Evolutionary conservation across 1,140 invertebrate genomes (phyloP).

Genomic region (Lordiphosa collinella): DNA sequence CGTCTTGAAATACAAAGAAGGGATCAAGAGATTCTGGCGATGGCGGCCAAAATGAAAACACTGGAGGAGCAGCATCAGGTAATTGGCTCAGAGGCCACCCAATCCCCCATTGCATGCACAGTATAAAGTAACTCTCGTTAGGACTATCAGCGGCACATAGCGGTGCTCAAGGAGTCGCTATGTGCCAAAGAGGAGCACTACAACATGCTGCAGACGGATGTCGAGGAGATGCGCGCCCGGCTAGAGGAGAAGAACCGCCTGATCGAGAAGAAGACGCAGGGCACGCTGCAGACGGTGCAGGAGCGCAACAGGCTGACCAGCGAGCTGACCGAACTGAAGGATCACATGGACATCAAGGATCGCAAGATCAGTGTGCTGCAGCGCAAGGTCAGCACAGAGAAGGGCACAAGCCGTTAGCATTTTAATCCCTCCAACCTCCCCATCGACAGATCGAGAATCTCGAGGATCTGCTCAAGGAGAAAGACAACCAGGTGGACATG

Average conservation of each 20-base stretch:
- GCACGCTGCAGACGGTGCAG: conserved; percentile 91
- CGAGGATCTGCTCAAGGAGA: conserved; percentile 97
- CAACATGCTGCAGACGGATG: conserved; percentile 98
- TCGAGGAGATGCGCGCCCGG: conserved; percentile 95
- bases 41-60: conserved; percentile 98
- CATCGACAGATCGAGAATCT: conserved; percentile 93
- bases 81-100: conserved; percentile 32
- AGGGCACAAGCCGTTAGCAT: background rate
- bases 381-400: conserved; percentile 89
- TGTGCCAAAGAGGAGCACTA: conserved; percentile 99
- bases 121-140: conserved; percentile 62
- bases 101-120: conserved; percentile 33
- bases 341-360: conserved; percentile 99
- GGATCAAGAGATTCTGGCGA: conserved; percentile 96
- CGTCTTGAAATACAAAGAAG: conserved; percentile 95
- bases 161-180: conserved; percentile 97
- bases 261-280: conserved; percentile 98
- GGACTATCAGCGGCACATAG: conserved; percentile 97
- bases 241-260: conserved; percentile 97
- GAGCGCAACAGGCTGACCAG: conserved; percentile 91
- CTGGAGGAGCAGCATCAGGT: conserved; percentile 96
- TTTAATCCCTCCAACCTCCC: conserved; percentile 6
- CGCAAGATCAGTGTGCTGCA: conserved; percentile 97
- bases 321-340: conserved; percentile 94
- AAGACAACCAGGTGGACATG: conserved; percentile 98